Base-by-base conservation (phyloP, 1,140 invertebrate genomes). In the Galendromus occidentalis region DNA sequence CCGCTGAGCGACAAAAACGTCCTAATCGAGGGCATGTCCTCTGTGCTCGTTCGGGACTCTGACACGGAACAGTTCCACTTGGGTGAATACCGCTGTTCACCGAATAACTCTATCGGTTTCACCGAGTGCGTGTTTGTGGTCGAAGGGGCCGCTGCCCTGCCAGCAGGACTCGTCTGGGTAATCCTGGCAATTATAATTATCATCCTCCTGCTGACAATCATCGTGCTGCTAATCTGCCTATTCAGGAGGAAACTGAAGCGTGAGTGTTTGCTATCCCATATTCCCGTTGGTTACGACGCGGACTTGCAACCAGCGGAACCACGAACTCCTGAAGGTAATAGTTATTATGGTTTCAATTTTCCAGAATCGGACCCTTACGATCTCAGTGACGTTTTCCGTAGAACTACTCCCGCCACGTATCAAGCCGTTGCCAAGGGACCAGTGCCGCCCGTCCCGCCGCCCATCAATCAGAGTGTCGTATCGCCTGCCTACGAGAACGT, bases 21-120 rank as follows among this genome's bases (percentile, higher is more conserved):
- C 51, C 14, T 59, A 20, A 59, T 59, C 33, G 51, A 59, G 51
- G 51, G 51, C 14, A 59, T 59, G 51, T 59, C 51, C 12, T 17
- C 51, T 2, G 51, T 59, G 51, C 51, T 59, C 22, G 51, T 59
- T 25, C 51, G 51, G 51, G 51, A 59, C 22, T 33, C 51, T 33
- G 51, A 59, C 22, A 59, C 51, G 14, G 51, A 59, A 59, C 51
- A 33, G 51, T 59, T 59, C 51, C 51, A 59, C 51, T 59, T 59
- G 51, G 51, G 51, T 22, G 51, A 59, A 33, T 59, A 59, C 33
- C 51, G 51, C 22, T 59, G 51, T 22, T 25, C 51, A 22, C 51
- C 51, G 12, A 59, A 59, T 33, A 59, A 59, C 51, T 59, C 51
- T 25, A 59, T 59, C 51, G 51, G 51, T 25, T 59, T 59, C 51